Conservation (phyloP, 2,113 vertebrate genomes). For the Aix galericulata region DNA sequence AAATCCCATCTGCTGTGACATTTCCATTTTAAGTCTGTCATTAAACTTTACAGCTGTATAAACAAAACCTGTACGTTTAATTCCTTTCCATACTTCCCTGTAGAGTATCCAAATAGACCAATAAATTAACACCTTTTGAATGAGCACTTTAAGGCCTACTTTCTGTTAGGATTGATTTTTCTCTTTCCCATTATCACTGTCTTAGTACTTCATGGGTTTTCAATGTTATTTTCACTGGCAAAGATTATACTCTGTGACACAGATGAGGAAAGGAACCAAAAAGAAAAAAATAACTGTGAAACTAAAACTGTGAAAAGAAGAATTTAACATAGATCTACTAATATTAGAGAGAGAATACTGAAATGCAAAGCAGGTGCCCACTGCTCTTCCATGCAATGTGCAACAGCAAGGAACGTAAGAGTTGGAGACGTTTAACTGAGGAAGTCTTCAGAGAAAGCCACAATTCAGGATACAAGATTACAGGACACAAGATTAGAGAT, state of each 20-base stretch:
- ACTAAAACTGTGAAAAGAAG: constrained; percentile 42
- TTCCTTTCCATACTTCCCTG: neutral
- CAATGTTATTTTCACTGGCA: constrained; percentile 21
- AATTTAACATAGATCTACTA: constrained; percentile 12
- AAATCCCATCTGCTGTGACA: constrained; percentile 45
- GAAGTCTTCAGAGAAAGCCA: neutral
- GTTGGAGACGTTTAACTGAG: neutral
- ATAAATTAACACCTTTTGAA: neutral
- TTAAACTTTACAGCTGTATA: constrained; percentile 3
- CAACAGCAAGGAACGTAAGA: neutral
- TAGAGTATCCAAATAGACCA: neutral
- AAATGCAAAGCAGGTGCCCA: neutral
- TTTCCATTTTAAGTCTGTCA: neutral
- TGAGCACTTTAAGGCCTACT: neutral
- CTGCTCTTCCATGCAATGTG: neutral
- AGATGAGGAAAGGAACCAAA: neutral
- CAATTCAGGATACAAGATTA: neutral
- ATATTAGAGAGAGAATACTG: neutral
- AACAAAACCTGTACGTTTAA: neutral
- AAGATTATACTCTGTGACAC: neutral
- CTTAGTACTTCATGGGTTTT: neutral
- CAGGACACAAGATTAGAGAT: neutral
- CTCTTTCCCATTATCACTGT: neutral
- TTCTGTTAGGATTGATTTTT: neutral
- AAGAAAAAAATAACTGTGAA: constrained; percentile 31